phyloP scores from a whole-genome alignment of 2,113 vertebrate genomes.

The Rhagologus leucostigma region DNA sequence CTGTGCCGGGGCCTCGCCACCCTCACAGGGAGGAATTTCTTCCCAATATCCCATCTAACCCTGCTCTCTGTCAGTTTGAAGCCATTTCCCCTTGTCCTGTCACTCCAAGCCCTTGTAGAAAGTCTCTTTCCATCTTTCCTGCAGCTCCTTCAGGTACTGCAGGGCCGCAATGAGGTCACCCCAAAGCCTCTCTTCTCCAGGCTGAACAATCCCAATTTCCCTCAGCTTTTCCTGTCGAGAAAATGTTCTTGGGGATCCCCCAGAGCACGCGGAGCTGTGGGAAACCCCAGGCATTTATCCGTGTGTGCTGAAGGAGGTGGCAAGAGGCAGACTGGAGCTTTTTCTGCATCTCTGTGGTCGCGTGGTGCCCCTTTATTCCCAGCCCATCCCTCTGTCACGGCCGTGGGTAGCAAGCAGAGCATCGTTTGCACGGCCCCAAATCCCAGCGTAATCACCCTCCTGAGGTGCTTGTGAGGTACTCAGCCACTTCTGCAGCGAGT shows the following conservation, averaged over 20 bases:
- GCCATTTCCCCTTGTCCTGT: background rate
- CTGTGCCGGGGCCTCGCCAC: background rate
- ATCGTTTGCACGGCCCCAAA: rapidly evolving
- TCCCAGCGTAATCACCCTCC: background rate
- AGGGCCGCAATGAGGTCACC: background rate
- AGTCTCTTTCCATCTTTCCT: background rate
- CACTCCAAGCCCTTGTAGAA: background rate
- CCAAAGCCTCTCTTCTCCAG: background rate
- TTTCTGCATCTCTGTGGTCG: rapidly evolving
- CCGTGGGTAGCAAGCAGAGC: background rate
- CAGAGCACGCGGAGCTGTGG: background rate
- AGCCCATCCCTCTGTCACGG: rapidly evolving
- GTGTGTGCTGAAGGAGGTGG: background rate
- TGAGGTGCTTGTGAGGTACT: rapidly evolving
- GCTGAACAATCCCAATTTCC: background rate
- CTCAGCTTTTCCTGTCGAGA: background rate
- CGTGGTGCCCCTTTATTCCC: background rate
- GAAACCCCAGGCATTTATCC: background rate
- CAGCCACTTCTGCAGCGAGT: background rate
- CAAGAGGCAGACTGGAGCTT: background rate
- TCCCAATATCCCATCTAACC: background rate
- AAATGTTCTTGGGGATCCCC: background rate
- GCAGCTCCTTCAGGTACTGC: background rate
- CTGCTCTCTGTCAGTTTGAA: background rate
- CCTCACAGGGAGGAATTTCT: background rate